A percentile compares a stretch with the other conserved stretches of the same genome.
Conservation (phyloP, 2,113 vertebrate genomes). For the Nestor notabilis region DNA sequence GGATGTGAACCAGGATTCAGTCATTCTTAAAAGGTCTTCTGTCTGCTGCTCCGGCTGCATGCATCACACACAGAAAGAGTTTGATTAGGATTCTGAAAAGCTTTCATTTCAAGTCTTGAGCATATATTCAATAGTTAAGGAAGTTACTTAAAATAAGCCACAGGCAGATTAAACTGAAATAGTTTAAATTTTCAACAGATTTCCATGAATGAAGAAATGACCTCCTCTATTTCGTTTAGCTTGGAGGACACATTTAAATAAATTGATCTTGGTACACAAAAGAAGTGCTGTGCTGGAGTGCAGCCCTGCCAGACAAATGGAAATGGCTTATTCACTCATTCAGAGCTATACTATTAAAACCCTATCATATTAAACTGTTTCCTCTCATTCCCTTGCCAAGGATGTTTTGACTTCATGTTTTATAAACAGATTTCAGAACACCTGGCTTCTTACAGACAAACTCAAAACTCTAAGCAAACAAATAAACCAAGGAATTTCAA, state of each 20-base stretch:
- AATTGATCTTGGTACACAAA: too few species aligned
- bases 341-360: neutral
- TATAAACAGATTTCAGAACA: neutral
- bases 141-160: neutral
- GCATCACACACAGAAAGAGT: rapidly evolving
- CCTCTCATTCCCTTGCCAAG: neutral
- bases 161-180: neutral
- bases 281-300: neutral
- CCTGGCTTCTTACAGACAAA: neutral
- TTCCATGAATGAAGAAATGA: neutral
- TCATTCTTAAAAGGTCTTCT: slow-evolving; percentile 90
- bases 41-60: slow-evolving; percentile 89
- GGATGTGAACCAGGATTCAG: slow-evolving; percentile 89
- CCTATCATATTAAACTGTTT: neutral
- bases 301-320: neutral
- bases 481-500: neutral
- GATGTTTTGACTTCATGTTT: neutral
- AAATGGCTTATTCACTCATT: neutral
- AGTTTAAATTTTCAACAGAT: neutral
- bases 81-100: neutral
- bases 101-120: neutral
- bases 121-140: neutral
- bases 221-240: neutral
- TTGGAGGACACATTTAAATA: neutral
- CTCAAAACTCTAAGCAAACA: neutral